Base-by-base conservation (phyloP, 2,113 vertebrate species). In the Otocyon megalotis region DNA sequence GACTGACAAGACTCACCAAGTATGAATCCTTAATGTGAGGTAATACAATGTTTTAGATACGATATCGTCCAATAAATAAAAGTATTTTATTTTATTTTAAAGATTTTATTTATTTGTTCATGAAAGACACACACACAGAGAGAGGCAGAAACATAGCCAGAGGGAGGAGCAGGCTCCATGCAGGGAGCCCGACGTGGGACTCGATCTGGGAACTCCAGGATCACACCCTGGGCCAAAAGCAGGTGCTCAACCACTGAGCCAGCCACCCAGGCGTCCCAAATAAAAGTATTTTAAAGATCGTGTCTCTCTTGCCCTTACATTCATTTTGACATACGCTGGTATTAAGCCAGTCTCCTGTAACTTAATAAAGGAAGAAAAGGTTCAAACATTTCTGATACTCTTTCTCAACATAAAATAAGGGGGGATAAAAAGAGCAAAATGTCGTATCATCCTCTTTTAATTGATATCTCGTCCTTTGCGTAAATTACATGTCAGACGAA, bases 401-500 rank as follows among this genome's bases (percentile, higher is more conserved):
- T 63, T n/a, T 90, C 77, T 97, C 91, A 95, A 97, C 88, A 97
- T 87, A 97, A 98, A 98, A 94, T 82, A 76, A 93, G 96, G 86
- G 94, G 87, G 87, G 88, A 96, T 93, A 98, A 97, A 97, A 96
- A 98, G 90, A 97, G 50, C 97, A 98, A 98, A 98, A 96, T 97
- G 97, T 97, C 93, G 93, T 86, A 83, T 86, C 98, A 92, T 90
- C 96, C 80, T 98, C 88, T 97, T 98, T 98, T 98, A 98, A 99
- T 98, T 98, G 97, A 98, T 98, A 98, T 92, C 98, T 98, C 95
- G 96, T 98, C 94, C 72, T 97, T 97, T 81, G 71, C 95, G 53
- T 97, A 92, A 98, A 98, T 98, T 98, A 98, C 60, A 96, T 97
- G 98, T 98, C 98, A 98, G 94, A 98, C 5, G 20, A 98, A 92